Percentiles rank a stretch among this genome's conserved stretches.
These are phyloP conservation scores for Xestia sexstrigata DNA, from an alignment of 2,888 invertebrate species.

Conservation along the genomic window DNA sequence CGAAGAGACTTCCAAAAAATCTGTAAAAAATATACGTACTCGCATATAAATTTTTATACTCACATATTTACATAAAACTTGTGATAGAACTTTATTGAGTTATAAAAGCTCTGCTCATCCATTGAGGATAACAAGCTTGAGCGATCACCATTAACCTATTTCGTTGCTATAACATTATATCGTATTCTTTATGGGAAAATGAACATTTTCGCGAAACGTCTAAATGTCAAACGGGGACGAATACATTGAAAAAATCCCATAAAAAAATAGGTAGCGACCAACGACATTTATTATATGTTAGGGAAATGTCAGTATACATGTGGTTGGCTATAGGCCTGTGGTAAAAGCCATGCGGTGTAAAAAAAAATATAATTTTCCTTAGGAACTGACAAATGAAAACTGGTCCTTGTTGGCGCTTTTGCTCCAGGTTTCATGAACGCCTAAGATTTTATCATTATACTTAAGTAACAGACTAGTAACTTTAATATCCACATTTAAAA, in stretches of 20 bases:
- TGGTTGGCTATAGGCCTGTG: not conserved
- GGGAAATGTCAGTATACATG: constrained; percentile 60
- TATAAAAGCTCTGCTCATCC: constrained; percentile 9
- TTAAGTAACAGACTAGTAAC: not conserved
- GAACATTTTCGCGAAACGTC: constrained; percentile 52
- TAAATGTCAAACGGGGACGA: constrained; percentile 62
- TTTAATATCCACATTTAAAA: not conserved
- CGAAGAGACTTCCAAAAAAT: too few species aligned
- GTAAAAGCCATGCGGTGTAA: constrained; percentile 3
- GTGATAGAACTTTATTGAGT: not conserved
- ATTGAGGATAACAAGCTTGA: constrained; percentile 39
- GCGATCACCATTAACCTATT: constrained; percentile 60
- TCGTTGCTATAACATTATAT: constrained; percentile 43
- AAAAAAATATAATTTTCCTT: not conserved
- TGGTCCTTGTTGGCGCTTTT: not conserved
- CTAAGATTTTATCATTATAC: not conserved
- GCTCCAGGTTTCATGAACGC: not conserved
- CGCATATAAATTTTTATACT: not conserved
- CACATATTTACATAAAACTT: not conserved
- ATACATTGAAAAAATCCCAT: constrained; percentile 48
- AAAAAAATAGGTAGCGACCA: constrained; percentile 58
- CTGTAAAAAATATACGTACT: not conserved
- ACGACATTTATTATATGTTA: constrained; percentile 66
- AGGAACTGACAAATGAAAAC: not conserved
- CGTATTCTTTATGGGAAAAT: constrained; percentile 60